phyloP scores from a whole-genome alignment of 2,113 vertebrate genomes.

The Dendropsophus ebraccatus region DNA sequence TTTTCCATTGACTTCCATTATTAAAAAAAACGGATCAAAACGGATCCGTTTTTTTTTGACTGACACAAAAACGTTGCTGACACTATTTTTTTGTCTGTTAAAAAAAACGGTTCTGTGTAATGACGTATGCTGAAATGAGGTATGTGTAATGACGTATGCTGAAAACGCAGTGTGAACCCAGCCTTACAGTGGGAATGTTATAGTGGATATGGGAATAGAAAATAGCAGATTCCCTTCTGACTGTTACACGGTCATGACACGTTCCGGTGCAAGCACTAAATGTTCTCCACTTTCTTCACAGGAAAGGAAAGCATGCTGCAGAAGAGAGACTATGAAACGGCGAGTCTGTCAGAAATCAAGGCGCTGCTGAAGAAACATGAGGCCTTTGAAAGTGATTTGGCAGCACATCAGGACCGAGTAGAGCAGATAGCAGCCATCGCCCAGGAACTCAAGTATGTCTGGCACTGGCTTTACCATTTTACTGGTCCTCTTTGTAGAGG shows the following conservation, averaged over 20 bases:
- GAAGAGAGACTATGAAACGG: constrained; percentile 90
- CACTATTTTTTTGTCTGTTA: no score
- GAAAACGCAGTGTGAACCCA: no score
- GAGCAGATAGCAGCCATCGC: constrained; percentile 98
- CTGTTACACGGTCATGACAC: neutral
- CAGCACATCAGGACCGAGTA: constrained; percentile 96
- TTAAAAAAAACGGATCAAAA: no score
- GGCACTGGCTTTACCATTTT: neutral
- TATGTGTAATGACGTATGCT: no score
- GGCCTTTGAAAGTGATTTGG: constrained; percentile 97
- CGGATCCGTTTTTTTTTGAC: no score
- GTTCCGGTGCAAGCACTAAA: neutral
- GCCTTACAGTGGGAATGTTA: no score
- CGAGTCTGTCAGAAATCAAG: constrained; percentile 94
- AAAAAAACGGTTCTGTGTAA: no score
- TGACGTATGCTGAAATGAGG: no score
- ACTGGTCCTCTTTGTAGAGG: neutral
- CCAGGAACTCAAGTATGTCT: constrained; percentile 92
- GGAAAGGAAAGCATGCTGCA: constrained; percentile 94
- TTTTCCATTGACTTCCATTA: no score
- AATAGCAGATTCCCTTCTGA: neutral
- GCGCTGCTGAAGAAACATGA: constrained; percentile 98
- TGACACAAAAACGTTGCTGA: no score
- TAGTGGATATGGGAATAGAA: no score
- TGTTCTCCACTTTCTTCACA: constrained; percentile 69